These are phyloP conservation scores for Drosophila azteca DNA, from an alignment of 1,140 invertebrate species.

Conservation along the genomic window DNA sequence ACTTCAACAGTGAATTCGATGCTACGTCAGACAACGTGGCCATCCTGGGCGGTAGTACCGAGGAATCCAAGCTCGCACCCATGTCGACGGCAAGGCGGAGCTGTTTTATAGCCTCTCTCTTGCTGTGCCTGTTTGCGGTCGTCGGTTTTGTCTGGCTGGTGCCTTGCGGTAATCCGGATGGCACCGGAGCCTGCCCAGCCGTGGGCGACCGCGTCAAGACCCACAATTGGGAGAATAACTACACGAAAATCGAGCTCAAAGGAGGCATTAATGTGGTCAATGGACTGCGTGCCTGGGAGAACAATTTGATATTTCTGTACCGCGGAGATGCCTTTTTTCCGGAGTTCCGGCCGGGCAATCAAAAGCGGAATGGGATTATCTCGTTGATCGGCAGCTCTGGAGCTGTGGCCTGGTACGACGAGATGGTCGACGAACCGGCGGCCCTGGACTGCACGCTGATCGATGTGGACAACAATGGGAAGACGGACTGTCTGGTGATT, in stretches of 20 bases:
- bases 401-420: conserved; percentile 87
- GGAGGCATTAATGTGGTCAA: conserved; percentile 89
- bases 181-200: conserved; percentile 86
- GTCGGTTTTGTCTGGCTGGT: conserved; percentile 90
- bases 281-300: conserved; percentile 85
- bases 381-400: conserved; percentile 87
- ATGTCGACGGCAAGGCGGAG: conserved; percentile 88
- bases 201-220: conserved; percentile 85
- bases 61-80: conserved; percentile 77
- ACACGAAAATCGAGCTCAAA: conserved; percentile 89
- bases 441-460: conserved; percentile 89
- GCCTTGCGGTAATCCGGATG: conserved; percentile 86
- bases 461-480: conserved; percentile 88
- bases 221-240: conserved; percentile 88
- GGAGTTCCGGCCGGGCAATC: conserved; percentile 84
- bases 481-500: conserved; percentile 89
- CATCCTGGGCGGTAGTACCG: conserved; percentile 59
- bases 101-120: conserved; percentile 88
- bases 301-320: conserved; percentile 89
- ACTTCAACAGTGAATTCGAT: conserved; percentile 79
- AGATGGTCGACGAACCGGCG: conserved; percentile 86
- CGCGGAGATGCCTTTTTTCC: conserved; percentile 87
- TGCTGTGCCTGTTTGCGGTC: conserved; percentile 88
- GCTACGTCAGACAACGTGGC: conserved; percentile 77
- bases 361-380: conserved; percentile 85